Evolutionary conservation across 2,888 invertebrate genomes (phyloP).

Genomic region (Drosophila quinaria): DNA sequence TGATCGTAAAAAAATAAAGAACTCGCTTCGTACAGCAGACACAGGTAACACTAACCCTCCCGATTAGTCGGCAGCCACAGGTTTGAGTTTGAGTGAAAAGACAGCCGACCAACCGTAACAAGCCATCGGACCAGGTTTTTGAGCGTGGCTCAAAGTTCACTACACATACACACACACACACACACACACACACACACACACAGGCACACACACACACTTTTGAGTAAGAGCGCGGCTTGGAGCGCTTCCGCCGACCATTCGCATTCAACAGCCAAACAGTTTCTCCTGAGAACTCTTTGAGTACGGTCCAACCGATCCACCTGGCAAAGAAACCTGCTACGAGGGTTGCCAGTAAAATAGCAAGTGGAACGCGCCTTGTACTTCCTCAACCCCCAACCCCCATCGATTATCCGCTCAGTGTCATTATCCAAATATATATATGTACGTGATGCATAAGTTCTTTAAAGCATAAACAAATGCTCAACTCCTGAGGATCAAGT

Average conservation of each 20-base stretch:
- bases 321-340: slow-evolving; percentile 48
- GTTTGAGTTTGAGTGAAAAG: slow-evolving; percentile 61
- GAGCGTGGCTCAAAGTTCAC: slow-evolving; percentile 57
- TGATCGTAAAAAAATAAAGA: slow-evolving; percentile 9
- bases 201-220: slow-evolving; percentile 3
- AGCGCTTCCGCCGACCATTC: slow-evolving; percentile 63
- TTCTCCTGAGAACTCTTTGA: slow-evolving; percentile 84
- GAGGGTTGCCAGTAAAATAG: slow-evolving; percentile 22
- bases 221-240: slow-evolving; percentile 54
- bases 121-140: slow-evolving; percentile 55
- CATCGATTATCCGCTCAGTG: neutral
- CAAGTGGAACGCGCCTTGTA: slow-evolving; percentile 41
- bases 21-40: slow-evolving; percentile 29
- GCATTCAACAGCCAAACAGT: slow-evolving; percentile 75
- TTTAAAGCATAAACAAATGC: neutral
- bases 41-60: slow-evolving; percentile 36
- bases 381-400: neutral
- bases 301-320: slow-evolving; percentile 75
- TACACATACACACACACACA: slow-evolving; percentile 11
- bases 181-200: slow-evolving; percentile 4
- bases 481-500: neutral
- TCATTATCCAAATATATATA: slow-evolving; percentile 1
- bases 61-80: slow-evolving; percentile 61
- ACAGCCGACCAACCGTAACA: slow-evolving; percentile 73
- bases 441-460: neutral